Evolutionary conservation across 2,113 vertebrate species (phyloP).

Genomic region (Actenoides hombroni): DNA sequence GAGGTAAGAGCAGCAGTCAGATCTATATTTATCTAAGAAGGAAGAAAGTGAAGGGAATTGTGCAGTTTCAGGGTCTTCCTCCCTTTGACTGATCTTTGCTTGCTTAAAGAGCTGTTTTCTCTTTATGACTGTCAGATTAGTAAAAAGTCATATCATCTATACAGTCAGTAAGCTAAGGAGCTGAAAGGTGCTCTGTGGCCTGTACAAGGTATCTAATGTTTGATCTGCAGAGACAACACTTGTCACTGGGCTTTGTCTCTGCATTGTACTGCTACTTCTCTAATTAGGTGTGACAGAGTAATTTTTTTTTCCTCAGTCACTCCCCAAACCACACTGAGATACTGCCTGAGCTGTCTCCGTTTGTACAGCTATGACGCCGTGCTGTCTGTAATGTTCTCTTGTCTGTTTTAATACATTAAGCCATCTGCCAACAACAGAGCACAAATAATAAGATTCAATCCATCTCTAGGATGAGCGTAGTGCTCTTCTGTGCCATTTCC

Average conservation of each 20-base stretch:
- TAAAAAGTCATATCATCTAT: not conserved
- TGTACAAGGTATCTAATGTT: not conserved
- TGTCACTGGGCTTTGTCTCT: not conserved
- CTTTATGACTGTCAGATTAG: not conserved
- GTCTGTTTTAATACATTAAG: not conserved
- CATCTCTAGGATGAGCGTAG: not conserved
- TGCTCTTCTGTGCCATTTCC: not conserved
- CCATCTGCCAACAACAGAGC: constrained; percentile 8
- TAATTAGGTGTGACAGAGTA: not conserved
- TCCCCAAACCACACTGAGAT: not conserved
- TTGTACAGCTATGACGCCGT: not conserved
- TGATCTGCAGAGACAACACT: not conserved
- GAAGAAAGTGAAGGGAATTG: not conserved
- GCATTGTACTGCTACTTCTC: not conserved
- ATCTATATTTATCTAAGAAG: not conserved
- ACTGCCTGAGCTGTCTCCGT: not conserved
- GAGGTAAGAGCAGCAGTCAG: not conserved
- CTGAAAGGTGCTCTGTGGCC: not conserved
- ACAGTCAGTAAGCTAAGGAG: not conserved
- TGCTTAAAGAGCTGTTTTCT: not conserved
- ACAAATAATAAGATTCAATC: not conserved
- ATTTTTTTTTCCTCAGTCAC: not conserved
- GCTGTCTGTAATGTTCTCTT: not conserved
- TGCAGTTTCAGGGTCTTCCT: not conserved
- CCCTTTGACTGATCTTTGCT: not conserved